Evolutionary conservation across 2,797 vertebrate species (phyloP).

Genomic region (Ctenosaura bakeri): DNA sequence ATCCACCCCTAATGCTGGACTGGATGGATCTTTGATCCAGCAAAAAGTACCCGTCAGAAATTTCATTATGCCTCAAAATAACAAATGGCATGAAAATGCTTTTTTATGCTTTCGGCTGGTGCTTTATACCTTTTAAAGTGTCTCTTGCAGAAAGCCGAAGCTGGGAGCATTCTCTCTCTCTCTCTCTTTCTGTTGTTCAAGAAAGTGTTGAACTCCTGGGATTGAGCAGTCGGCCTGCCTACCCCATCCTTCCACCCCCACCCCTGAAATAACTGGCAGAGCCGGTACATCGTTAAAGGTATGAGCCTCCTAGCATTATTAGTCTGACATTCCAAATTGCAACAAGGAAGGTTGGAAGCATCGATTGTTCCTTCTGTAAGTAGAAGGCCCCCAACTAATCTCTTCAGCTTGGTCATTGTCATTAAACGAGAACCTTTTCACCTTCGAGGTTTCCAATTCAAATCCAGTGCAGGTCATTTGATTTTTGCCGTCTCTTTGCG

Average conservation of each 20-base stretch:
- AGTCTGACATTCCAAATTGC: fast-evolving
- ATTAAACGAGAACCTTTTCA: not conserved
- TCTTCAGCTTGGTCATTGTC: not conserved
- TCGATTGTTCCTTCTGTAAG: not conserved
- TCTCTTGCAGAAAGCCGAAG: too few species aligned
- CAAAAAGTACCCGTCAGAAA: too few species aligned
- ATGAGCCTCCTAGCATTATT: not conserved
- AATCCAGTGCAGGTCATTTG: not conserved
- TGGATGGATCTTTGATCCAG: too few species aligned
- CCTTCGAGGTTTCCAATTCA: constrained; percentile 21
- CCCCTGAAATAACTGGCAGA: not conserved
- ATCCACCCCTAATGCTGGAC: too few species aligned
- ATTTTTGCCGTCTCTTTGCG: not conserved
- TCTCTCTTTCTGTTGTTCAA: not conserved
- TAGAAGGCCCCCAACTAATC: constrained; percentile 11
- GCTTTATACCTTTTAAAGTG: too few species aligned
- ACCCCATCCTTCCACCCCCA: not conserved
- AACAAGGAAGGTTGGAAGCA: not conserved
- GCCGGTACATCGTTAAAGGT: not conserved
- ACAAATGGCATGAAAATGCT: too few species aligned
- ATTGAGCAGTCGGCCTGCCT: not conserved
- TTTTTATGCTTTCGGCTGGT: too few species aligned
- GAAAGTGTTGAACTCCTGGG: not conserved
- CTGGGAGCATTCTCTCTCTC: not conserved
- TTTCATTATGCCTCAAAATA: too few species aligned